Conservation (phyloP, 2,797 vertebrate species). For the Lithobates sylvaticus region DNA sequence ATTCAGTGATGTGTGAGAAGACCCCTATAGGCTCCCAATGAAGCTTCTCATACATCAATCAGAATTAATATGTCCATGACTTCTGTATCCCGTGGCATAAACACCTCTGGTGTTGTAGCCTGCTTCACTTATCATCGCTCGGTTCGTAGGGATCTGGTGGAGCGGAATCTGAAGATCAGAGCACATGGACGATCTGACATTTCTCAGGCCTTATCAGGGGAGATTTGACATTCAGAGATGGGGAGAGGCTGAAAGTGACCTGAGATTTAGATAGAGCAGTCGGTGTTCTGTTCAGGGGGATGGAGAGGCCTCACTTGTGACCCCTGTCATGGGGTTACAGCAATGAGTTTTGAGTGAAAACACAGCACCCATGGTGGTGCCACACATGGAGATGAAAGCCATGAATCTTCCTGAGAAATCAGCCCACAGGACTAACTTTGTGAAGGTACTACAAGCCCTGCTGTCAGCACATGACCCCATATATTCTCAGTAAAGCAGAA, state of each 20-base stretch:
- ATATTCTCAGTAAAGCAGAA: constrained; percentile 9
- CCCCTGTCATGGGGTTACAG: constrained; percentile 42
- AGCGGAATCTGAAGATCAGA: background rate
- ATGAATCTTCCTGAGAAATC: constrained; percentile 40
- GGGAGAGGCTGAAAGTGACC: background rate
- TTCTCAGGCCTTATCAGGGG: constrained; percentile 18
- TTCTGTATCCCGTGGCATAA: no score
- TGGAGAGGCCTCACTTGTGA: constrained; percentile 32
- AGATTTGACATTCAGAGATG: constrained; percentile 1
- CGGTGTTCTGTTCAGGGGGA: constrained; percentile 6
- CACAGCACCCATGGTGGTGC: constrained; percentile 33
- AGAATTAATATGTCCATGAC: no score
- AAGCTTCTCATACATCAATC: no score
- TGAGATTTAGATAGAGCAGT: background rate
- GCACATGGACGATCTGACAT: background rate
- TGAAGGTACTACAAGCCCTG: background rate
- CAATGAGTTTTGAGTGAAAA: constrained; percentile 36
- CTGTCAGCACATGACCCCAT: constrained; percentile 6
- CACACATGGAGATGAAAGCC: constrained; percentile 21
- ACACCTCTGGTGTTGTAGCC: no score
- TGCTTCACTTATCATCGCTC: background rate
- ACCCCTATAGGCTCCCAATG: no score
- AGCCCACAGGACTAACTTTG: background rate
- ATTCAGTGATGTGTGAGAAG: no score
- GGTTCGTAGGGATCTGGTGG: background rate